Evolutionary conservation across 2,113 vertebrate genomes (phyloP).

Genomic region (Crotophaga sulcirostris): DNA sequence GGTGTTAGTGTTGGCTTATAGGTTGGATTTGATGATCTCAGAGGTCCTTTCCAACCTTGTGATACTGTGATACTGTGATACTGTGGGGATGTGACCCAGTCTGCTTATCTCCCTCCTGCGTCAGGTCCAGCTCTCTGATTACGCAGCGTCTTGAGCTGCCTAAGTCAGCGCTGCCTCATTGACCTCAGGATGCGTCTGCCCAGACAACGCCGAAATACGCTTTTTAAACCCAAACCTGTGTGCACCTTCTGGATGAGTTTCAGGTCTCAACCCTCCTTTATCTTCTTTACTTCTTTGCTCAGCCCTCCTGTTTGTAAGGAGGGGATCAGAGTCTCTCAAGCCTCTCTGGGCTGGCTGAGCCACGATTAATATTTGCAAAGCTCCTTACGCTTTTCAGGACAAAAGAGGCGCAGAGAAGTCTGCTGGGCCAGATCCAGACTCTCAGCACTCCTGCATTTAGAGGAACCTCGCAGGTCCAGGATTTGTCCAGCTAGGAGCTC

Average conservation of each 20-base stretch:
- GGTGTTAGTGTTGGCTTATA: too few species aligned
- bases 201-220: background rate
- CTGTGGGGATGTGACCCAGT: background rate
- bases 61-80: too few species aligned
- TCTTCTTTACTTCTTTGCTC: background rate
- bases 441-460: background rate
- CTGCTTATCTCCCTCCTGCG: rapidly evolving
- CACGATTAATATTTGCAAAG: rapidly evolving
- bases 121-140: background rate
- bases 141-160: background rate
- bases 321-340: background rate
- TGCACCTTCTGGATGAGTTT: background rate
- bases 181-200: background rate
- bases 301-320: background rate
- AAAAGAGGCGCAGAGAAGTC: background rate
- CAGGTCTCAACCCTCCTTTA: background rate
- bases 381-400: background rate
- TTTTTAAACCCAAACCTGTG: background rate
- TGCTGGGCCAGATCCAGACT: background rate
- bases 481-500: background rate
- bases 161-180: rapidly evolving
- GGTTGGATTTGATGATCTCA: too few species aligned
- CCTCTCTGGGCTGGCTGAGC: background rate
- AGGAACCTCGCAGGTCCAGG: background rate
- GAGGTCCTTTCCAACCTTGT: too few species aligned